Evolutionary conservation across 2,888 invertebrate species (phyloP).

Genomic region (Plebejus anna): DNA sequence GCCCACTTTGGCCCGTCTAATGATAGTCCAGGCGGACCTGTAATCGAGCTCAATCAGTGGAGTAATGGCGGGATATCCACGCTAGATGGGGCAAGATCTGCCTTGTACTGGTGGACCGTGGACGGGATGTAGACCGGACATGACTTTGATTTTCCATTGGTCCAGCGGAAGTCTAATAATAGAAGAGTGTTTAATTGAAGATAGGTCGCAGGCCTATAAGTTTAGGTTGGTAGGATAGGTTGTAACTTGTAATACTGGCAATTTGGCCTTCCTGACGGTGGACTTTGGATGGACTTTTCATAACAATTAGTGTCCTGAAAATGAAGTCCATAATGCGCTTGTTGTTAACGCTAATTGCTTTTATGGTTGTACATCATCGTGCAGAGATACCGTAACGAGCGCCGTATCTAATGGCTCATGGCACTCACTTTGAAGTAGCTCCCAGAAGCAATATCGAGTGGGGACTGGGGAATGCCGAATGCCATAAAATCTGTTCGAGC

Average conservation of each 20-base stretch:
- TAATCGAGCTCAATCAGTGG: slow-evolving; percentile 26
- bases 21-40: slow-evolving; percentile 13
- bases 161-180: not conserved
- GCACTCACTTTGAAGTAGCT: slow-evolving; percentile 43
- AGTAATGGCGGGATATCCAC: slow-evolving; percentile 17
- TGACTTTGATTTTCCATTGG: slow-evolving; percentile 4
- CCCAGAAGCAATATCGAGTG: slow-evolving; percentile 46
- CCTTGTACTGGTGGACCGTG: not conserved
- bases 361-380: not conserved
- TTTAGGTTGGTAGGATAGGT: not conserved
- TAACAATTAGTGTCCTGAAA: not conserved
- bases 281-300: not conserved
- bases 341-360: not conserved
- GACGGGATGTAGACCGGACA: not conserved
- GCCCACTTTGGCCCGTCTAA: slow-evolving; percentile 21
- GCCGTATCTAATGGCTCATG: not conserved
- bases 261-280: too few species aligned
- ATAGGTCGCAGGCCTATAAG: not conserved
- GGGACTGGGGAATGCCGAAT: slow-evolving; percentile 44
- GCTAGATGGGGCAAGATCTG: slow-evolving; percentile 5
- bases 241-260: not conserved
- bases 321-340: not conserved
- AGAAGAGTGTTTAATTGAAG: too few species aligned
- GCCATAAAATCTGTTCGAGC: slow-evolving; percentile 29
- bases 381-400: slow-evolving; percentile 15